Percentiles rank a stretch among this genome's conserved stretches.
Evolutionary conservation across 2,888 invertebrate species (phyloP).

Genomic region (Pilophorus perplexus): DNA sequence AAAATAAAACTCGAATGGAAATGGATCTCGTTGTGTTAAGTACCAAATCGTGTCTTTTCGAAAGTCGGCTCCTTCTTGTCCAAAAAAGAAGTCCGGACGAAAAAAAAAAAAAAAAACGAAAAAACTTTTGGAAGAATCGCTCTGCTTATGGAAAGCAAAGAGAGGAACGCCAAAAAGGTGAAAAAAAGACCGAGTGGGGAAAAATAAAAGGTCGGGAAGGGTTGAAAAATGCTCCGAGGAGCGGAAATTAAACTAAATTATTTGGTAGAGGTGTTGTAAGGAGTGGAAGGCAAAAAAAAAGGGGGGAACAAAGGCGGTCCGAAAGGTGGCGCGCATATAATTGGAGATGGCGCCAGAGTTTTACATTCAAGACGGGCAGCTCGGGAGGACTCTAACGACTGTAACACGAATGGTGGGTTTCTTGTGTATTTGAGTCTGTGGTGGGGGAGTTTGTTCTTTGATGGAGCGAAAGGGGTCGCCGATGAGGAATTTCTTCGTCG

Average conservation of each 20-base stretch:
- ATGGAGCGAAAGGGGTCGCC: too few species aligned
- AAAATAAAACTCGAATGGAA: too few species aligned
- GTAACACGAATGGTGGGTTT: constrained; percentile 8
- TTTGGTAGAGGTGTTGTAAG: constrained; percentile 33
- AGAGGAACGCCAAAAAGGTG: constrained; percentile 3
- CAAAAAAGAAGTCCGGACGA: not conserved
- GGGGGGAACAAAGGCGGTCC: constrained; percentile 4
- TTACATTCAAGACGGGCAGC: constrained; percentile 26
- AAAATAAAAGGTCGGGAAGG: not conserved
- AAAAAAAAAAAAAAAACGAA: not conserved
- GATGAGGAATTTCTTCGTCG: too few species aligned
- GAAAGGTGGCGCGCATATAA: constrained; percentile 27
- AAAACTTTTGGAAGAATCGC: too few species aligned
- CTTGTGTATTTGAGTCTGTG: constrained; percentile 19
- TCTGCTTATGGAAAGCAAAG: too few species aligned
- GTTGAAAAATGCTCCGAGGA: constrained; percentile 3
- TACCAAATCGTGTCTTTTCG: constrained; percentile 21
- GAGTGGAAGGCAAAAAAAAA: constrained; percentile 20
- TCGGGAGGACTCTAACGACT: not conserved
- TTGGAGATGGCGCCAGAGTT: constrained; percentile 35
- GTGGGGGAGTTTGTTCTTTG: too few species aligned
- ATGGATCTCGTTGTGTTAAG: too few species aligned
- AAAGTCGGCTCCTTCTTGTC: not conserved
- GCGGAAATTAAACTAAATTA: constrained; percentile 29
- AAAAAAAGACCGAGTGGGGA: constrained; percentile 2